These are phyloP conservation scores for Paraescarpia echinospica DNA, from an alignment of 1,140 invertebrate genomes.

Conservation along the genomic window DNA sequence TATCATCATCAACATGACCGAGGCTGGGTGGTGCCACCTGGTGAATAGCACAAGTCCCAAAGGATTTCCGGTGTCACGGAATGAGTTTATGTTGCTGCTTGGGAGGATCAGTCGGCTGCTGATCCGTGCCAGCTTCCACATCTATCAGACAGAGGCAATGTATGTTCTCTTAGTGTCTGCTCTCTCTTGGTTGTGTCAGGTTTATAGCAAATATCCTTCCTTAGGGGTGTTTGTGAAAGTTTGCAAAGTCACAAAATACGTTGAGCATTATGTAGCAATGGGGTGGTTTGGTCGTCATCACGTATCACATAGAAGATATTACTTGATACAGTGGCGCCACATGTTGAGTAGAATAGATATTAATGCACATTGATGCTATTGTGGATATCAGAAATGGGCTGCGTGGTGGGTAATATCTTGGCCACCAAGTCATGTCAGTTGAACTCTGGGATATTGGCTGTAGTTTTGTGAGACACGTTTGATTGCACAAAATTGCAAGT, in stretches of 20 bases:
- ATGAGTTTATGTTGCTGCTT: slow-evolving; percentile 83
- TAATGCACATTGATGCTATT: neutral
- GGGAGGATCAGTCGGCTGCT: slow-evolving; percentile 77
- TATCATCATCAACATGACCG: slow-evolving; percentile 59
- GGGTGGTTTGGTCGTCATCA: too few relatives aligned
- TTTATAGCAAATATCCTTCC: neutral
- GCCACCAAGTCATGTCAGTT: too few relatives aligned
- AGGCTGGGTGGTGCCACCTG: slow-evolving; percentile 57
- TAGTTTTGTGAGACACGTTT: too few relatives aligned
- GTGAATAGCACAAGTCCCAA: slow-evolving; percentile 47
- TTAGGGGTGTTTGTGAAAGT: too few relatives aligned
- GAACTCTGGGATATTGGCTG: too few relatives aligned
- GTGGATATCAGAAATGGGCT: too few relatives aligned
- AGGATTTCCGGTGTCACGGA: slow-evolving; percentile 67
- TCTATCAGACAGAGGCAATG: slow-evolving; percentile 87
- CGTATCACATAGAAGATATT: too few relatives aligned
- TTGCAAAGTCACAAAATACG: too few relatives aligned
- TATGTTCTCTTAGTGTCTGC: slow-evolving; percentile 45
- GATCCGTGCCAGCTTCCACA: slow-evolving; percentile 88
- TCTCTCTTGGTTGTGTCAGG: neutral
- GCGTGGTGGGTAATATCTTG: too few relatives aligned
- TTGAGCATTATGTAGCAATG: too few relatives aligned
- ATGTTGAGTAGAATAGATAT: neutral
- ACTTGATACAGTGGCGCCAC: too few relatives aligned
- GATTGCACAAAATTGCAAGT: too few relatives aligned